Percentiles rank a stretch among this genome's conserved stretches.
phyloP scores from a whole-genome alignment of 2,113 vertebrate genomes.

The Struthidea cinerea region DNA sequence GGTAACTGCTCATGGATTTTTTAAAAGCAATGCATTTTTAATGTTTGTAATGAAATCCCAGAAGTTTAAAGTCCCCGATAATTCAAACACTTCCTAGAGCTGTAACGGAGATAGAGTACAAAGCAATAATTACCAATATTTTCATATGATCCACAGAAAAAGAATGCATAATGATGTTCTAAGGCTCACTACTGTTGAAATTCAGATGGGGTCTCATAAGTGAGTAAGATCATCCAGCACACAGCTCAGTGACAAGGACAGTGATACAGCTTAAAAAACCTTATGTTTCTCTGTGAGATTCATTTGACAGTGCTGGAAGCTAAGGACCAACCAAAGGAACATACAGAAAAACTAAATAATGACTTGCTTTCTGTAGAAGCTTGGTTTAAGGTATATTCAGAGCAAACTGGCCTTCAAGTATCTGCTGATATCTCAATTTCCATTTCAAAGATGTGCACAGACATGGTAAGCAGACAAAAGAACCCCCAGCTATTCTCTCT shows the following conservation, averaged over 20 bases:
- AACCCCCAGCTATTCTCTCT: neutral
- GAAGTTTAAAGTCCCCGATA: neutral
- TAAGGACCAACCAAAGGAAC: neutral
- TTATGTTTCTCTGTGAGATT: neutral
- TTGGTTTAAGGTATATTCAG: neutral
- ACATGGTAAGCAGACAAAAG: neutral
- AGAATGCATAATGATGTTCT: neutral
- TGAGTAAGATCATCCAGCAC: neutral
- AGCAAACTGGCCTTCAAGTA: neutral
- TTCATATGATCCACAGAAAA: neutral
- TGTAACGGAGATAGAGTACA: neutral
- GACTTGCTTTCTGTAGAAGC: neutral
- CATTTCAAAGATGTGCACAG: neutral
- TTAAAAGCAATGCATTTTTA: neutral
- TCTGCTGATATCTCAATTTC: neutral
- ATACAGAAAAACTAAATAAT: neutral
- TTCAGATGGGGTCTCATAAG: neutral
- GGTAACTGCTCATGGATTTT: neutral
- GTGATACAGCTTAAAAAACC: neutral
- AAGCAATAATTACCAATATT: neutral
- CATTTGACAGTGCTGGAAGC: neutral
- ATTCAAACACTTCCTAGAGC: neutral
- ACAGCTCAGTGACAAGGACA: neutral
- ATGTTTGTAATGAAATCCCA: neutral
- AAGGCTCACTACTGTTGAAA: neutral